Evolutionary conservation across 2,888 invertebrate species (phyloP).

Genomic region (Lasioglossum marginatum): DNA sequence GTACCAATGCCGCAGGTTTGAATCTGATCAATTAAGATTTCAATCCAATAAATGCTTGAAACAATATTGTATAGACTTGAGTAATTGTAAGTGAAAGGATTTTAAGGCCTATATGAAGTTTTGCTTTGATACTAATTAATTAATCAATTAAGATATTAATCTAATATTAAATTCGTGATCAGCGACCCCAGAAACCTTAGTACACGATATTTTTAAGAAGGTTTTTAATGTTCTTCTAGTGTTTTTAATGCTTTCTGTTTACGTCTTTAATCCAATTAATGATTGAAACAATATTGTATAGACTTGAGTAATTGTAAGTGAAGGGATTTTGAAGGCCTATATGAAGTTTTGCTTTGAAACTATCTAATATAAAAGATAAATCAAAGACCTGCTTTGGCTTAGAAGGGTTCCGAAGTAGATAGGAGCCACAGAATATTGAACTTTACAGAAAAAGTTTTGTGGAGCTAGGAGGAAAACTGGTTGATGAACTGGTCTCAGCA

Average conservation of each 20-base stretch:
- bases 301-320: not conserved
- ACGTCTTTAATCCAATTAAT: not conserved
- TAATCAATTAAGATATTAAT: no score
- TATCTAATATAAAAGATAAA: not conserved
- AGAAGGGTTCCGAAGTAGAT: not conserved
- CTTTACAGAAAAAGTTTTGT: not conserved
- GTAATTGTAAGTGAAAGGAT: not conserved
- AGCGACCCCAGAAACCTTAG: no score
- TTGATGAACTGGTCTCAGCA: not conserved
- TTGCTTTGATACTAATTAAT: not conserved
- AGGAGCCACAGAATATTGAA: not conserved
- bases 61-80: not conserved
- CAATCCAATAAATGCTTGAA: no score
- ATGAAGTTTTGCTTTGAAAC: not conserved
- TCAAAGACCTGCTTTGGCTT: not conserved
- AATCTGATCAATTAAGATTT: not conserved
- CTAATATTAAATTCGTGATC: no score
- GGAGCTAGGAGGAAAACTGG: constrained; percentile 10
- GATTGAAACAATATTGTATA: not conserved
- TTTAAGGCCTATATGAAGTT: not conserved
- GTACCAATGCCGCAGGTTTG: not conserved
- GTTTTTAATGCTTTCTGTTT: no score
- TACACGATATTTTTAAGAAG: no score
- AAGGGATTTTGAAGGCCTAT: not conserved
- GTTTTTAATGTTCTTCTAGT: no score